Conservation (phyloP, 2,113 vertebrate genomes). For the Nycticorax nycticorax region DNA sequence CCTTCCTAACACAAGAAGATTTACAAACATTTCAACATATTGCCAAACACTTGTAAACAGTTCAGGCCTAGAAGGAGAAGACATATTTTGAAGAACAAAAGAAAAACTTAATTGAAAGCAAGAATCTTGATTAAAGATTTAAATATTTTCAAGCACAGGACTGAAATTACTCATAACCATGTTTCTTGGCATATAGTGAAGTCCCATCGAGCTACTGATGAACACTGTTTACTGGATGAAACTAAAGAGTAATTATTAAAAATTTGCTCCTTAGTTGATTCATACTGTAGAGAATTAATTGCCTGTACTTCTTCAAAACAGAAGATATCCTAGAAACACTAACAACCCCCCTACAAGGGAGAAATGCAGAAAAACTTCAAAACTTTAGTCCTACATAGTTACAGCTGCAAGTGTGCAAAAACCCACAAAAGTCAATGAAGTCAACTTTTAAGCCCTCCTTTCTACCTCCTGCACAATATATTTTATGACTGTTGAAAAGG, state of each 20-base stretch:
- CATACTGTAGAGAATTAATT: not conserved
- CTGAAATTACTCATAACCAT: not conserved
- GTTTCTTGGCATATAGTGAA: not conserved
- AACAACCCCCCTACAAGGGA: not conserved
- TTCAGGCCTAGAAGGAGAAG: not conserved
- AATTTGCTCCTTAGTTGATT: not conserved
- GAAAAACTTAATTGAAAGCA: not conserved
- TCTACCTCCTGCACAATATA: not conserved
- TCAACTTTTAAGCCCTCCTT: not conserved
- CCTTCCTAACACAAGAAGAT: constrained; percentile 83
- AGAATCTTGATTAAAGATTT: not conserved
- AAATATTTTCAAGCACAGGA: not conserved
- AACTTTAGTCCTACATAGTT: not conserved
- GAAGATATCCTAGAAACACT: not conserved
- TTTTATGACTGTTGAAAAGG: not conserved
- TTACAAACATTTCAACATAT: not conserved
- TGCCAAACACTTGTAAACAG: not conserved
- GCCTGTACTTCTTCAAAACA: not conserved
- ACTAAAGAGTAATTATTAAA: not conserved
- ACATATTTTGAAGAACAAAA: not conserved
- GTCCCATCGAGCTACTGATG: not conserved
- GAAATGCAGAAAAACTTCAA: not conserved
- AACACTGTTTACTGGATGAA: not conserved
- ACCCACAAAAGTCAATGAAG: not conserved
- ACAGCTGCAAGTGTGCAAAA: not conserved